Evolutionary conservation across 1,140 invertebrate genomes (phyloP).

Genomic region (Penaeus chinensis): DNA sequence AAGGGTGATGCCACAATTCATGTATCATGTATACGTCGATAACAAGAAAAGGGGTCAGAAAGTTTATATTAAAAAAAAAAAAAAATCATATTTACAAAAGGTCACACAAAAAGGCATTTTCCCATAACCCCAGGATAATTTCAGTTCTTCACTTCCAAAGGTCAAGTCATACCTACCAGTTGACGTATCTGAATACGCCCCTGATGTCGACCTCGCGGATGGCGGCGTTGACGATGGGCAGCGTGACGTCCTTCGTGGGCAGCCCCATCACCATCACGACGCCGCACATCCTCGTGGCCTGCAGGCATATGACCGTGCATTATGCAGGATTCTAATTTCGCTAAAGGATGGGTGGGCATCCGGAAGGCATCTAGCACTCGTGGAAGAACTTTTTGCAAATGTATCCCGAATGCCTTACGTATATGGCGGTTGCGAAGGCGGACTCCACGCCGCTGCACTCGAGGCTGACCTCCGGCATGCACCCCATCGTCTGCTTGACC

Average conservation of each 20-base stretch:
- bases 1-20: too few species aligned
- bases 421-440: conserved; percentile 79
- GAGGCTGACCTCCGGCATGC: conserved; percentile 80
- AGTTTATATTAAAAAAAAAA: too few species aligned
- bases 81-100: too few species aligned
- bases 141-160: background rate
- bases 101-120: too few species aligned
- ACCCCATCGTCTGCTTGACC: conserved; percentile 76
- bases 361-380: background rate
- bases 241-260: conserved; percentile 79
- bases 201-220: conserved; percentile 88
- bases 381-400: conserved; percentile 66
- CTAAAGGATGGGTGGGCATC: background rate
- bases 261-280: conserved; percentile 86
- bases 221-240: conserved; percentile 84
- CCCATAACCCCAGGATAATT: background rate
- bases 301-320: conserved; percentile 68
- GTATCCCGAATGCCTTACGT: conserved; percentile 80
- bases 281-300: conserved; percentile 84
- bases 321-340: background rate
- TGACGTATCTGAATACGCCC: conserved; percentile 78
- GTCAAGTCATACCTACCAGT: conserved; percentile 71
- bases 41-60: too few species aligned
- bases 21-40: too few species aligned
- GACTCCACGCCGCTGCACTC: conserved; percentile 88